Percentiles rank a stretch among this genome's conserved stretches.
phyloP scores from a whole-genome alignment of 2,797 vertebrate genomes.

The Eremophila alpestris region DNA sequence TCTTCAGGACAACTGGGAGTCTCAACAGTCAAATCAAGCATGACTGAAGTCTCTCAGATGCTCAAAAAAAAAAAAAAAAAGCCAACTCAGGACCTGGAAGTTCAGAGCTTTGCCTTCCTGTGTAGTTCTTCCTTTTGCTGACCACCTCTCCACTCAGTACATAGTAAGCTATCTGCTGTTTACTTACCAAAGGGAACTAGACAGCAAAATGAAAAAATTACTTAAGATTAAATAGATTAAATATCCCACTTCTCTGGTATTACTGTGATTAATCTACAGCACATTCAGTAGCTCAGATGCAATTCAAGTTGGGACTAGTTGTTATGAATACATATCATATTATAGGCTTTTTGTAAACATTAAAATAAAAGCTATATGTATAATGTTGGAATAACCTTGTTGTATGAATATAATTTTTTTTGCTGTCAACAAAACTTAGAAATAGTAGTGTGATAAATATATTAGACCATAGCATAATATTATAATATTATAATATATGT shows the following conservation, averaged over 20 bases:
- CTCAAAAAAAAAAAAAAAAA: not conserved
- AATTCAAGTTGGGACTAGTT: not conserved
- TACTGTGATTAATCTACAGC: constrained; percentile 35
- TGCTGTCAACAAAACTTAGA: too few relatives aligned
- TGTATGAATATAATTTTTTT: too few relatives aligned
- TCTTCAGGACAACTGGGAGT: not conserved
- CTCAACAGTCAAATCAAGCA: not conserved
- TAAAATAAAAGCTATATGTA: too few relatives aligned
- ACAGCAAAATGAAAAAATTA: constrained; percentile 24
- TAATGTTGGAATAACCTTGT: too few relatives aligned
- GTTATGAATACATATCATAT: too few relatives aligned
- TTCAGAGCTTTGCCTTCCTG: not conserved
- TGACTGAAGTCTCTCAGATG: not conserved
- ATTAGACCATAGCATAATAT: too few relatives aligned
- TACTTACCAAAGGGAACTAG: not conserved
- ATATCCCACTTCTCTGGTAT: not conserved
- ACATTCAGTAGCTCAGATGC: constrained; percentile 11
- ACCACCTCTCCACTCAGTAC: not conserved
- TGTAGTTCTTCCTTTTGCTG: not conserved
- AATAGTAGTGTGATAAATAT: too few relatives aligned
- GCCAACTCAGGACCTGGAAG: not conserved
- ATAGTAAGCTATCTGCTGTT: not conserved
- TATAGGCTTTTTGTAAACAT: too few relatives aligned
- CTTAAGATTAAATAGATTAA: constrained; percentile 11
- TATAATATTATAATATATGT: too few relatives aligned